Conservation (phyloP, 2,113 vertebrate species). For the Pelvicachromis taeniatus region DNA sequence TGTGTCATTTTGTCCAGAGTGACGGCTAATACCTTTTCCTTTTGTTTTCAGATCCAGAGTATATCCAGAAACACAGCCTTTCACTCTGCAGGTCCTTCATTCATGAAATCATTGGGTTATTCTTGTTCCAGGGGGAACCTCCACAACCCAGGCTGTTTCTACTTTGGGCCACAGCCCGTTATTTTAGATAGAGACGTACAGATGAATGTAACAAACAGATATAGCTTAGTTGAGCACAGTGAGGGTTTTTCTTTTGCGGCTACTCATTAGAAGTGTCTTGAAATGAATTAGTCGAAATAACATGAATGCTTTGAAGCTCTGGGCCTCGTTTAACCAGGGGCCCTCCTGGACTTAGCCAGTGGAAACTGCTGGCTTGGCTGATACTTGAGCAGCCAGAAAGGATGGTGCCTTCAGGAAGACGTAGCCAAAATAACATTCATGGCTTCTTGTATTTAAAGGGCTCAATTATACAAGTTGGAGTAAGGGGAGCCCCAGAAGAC, state of each 20-base stretch:
- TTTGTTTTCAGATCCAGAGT: background rate
- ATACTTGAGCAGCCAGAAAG: conserved; percentile 62
- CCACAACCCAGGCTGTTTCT: conserved; percentile 17
- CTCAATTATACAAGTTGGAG: conserved; percentile 53
- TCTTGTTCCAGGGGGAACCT: conserved; percentile 63
- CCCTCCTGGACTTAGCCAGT: conserved; percentile 30
- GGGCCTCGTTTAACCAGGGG: conserved; percentile 3
- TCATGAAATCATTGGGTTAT: conserved; percentile 66
- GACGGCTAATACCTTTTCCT: background rate
- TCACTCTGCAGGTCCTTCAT: conserved; percentile 45
- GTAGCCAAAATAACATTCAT: conserved; percentile 63
- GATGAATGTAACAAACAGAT: background rate
- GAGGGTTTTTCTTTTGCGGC: background rate
- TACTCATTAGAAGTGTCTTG: conserved; percentile 2
- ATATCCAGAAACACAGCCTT: background rate
- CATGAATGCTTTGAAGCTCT: background rate
- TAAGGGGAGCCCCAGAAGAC: conserved; percentile 24
- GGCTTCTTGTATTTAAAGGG: conserved; percentile 30
- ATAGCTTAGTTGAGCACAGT: background rate
- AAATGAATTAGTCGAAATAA: conserved; percentile 23
- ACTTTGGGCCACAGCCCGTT: conserved; percentile 25
- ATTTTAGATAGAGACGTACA: conserved; percentile 7
- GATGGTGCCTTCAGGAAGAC: conserved; percentile 47
- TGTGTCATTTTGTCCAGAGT: background rate
- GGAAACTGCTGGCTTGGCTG: conserved; percentile 69